Base-by-base conservation (phyloP, 2,888 invertebrate species). In the Drosophila melanosoma region DNA sequence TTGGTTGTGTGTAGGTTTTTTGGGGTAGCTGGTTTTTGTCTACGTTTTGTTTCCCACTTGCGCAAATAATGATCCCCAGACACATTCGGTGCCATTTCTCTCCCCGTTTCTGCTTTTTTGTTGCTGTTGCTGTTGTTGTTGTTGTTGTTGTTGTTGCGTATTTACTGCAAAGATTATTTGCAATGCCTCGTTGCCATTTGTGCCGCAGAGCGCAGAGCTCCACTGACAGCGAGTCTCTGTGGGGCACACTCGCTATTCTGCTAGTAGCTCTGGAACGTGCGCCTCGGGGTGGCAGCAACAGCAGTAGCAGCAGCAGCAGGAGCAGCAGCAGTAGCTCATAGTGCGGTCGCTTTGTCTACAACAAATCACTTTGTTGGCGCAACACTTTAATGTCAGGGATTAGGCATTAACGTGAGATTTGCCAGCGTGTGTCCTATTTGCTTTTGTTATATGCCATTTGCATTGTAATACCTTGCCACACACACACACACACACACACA, bases 21-120 rank as follows among this genome's bases (percentile, higher is more conserved):
- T 23, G 51, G 38, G 6, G 29, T 10, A 35, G 69, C 71, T 58
- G 32, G 29, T 82, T 84, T 84, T 82, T 89, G 87, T 74, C 81
- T 64, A 81, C 90, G 88, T 90, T 90, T 89, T 89, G 90, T 90
- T 87, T 81, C 79, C 77, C 88, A 79, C 79, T 88, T 86, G 81
- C 81, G 76, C 90, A 90, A 88, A 90, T 90, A 91, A 91, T 91
- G 91, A 90, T 90, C 88, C 91, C 91, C 83, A 86, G 84, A 81
- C 91, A 87, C 79, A 81, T 88, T 78, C 77, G 56, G 75, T 70
- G 69, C 73, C 79, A 74, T 75, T 66, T 65, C 68, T 59, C 51
- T 58, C 32, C 26, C 15, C 17, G 23, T 10, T 52, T 23, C 5
- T 52, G 17, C 38, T 67, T 29, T 54, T 49, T 56, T 74, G 64